Conservation (phyloP, 1,140 invertebrate species). For the Pseudomyrmex gracilis region DNA sequence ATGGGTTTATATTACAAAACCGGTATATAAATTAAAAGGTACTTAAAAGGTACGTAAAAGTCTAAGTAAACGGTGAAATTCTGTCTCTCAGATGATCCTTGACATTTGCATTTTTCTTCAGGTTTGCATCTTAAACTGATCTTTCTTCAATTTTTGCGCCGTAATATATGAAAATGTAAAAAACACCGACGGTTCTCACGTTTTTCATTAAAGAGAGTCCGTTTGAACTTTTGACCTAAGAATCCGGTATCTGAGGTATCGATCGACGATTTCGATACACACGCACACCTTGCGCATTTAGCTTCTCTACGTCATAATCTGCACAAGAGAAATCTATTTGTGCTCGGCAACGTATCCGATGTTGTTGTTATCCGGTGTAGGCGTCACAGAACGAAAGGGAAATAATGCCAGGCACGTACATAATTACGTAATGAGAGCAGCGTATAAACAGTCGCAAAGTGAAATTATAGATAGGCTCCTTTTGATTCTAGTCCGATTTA, state of each 20-base stretch:
- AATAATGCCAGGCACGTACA: not conserved
- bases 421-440: conserved; percentile 16
- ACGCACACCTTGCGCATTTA: no score
- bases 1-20: no score
- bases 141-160: no score
- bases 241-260: no score
- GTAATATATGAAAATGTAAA: no score
- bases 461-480: conserved; percentile 8
- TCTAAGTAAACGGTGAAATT: not conserved
- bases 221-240: no score
- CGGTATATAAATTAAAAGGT: not conserved
- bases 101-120: not conserved
- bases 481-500: conserved; percentile 19
- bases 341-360: not conserved
- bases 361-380: not conserved
- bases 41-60: not conserved
- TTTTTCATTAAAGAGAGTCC: no score
- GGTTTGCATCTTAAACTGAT: not conserved
- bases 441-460: not conserved
- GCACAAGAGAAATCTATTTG: not conserved
- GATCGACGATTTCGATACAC: no score
- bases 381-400: not conserved
- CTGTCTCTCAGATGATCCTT: not conserved
- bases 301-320: not conserved
- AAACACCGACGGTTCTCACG: no score